Conservation (phyloP, 2,888 invertebrate genomes). For the Erebia ligea region DNA sequence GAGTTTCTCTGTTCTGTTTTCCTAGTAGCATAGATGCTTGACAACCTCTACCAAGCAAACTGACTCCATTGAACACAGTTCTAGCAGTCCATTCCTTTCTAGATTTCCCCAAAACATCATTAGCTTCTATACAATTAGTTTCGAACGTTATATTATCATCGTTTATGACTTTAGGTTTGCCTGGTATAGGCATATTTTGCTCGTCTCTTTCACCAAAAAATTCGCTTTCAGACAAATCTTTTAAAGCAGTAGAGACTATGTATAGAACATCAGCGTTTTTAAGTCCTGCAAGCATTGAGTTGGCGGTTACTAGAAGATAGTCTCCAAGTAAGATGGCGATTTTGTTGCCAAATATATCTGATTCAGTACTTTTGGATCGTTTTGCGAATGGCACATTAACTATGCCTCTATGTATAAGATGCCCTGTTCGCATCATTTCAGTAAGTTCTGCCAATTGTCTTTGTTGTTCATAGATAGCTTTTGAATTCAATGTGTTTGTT, state of each 20-base stretch:
- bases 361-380: conserved; percentile 84
- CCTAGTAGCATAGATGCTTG: conserved; percentile 90
- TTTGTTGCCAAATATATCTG: conserved; percentile 94
- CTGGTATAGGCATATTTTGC: conserved; percentile 89
- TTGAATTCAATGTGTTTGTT: conserved; percentile 84
- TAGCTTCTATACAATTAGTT: conserved; percentile 63
- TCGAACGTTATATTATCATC: conserved; percentile 70
- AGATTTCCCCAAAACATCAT: conserved; percentile 82
- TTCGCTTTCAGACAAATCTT: conserved; percentile 92
- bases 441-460: conserved; percentile 85
- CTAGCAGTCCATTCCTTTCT: conserved; percentile 88
- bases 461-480: conserved; percentile 82
- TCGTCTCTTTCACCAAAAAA: conserved; percentile 90
- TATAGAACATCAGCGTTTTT: conserved; percentile 89
- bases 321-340: conserved; percentile 94
- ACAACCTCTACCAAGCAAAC: conserved; percentile 88
- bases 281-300: conserved; percentile 90
- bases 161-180: conserved; percentile 76
- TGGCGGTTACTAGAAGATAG: conserved; percentile 91
- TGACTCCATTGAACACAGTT: conserved; percentile 88
- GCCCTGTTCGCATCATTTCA: conserved; percentile 94
- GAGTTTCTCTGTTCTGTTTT: conserved; percentile 86
- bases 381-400: conserved; percentile 78
- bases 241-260: conserved; percentile 90
- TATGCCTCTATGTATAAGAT: conserved; percentile 89